A percentile compares a stretch with the other conserved stretches of the same genome.
These are phyloP conservation scores for Cirrhinus molitorella DNA, from an alignment of 2,797 vertebrate genomes.

Conservation along the genomic window DNA sequence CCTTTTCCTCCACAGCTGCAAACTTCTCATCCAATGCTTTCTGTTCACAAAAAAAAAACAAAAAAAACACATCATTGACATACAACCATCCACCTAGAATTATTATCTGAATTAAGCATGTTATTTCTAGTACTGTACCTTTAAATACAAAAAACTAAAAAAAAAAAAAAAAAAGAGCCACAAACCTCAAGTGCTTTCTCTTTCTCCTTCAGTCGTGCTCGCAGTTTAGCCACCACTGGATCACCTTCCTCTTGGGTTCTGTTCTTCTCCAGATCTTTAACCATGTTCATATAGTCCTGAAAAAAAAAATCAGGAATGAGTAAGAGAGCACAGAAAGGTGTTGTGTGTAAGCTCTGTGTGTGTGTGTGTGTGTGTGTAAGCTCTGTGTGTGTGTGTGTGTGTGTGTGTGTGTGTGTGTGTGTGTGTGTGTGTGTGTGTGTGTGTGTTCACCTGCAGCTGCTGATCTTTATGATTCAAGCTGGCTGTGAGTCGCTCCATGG, in stretches of 20 bases:
- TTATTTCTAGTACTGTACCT: not conserved
- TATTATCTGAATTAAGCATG: not conserved
- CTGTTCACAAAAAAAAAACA: slow-evolving; percentile 65
- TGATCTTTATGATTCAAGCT: slow-evolving; percentile 84
- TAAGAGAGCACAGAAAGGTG: slow-evolving; percentile 24
- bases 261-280: slow-evolving; percentile 77
- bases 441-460: slow-evolving; percentile 78
- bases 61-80: not conserved
- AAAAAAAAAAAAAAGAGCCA: slow-evolving; percentile 6
- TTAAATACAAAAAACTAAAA: not conserved
- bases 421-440: not conserved
- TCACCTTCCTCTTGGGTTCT: slow-evolving; percentile 77
- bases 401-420: not conserved
- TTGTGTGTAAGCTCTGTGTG: not conserved
- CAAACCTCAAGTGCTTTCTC: slow-evolving; percentile 81
- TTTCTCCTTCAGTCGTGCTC: slow-evolving; percentile 82
- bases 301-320: slow-evolving; percentile 21
- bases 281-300: slow-evolving; percentile 83
- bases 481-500: slow-evolving; percentile 82
- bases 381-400: not conserved
- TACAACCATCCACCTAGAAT: not conserved
- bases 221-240: slow-evolving; percentile 76
- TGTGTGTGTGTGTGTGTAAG: not conserved
- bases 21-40: slow-evolving; percentile 81
- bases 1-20: slow-evolving; percentile 83